Conservation (phyloP, 2,888 invertebrate species). For the Cremastobaeus sp. region DNA sequence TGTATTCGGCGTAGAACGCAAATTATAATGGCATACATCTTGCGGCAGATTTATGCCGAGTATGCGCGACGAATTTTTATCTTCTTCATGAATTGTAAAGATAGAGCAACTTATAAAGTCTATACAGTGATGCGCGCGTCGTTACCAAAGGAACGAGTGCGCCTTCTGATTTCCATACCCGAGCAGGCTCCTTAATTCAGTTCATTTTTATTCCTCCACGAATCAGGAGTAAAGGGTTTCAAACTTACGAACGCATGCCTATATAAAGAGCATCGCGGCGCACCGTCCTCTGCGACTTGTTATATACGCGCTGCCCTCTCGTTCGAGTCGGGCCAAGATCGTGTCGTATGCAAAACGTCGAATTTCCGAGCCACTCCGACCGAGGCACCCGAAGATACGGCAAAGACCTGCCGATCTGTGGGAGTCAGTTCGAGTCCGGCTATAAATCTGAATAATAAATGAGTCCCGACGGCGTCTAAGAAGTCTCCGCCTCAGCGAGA, state of each 20-base stretch:
- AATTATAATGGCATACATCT: conserved; percentile 44
- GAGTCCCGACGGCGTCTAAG: conserved; percentile 78
- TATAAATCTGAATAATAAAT: conserved; percentile 79
- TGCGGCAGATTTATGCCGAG: conserved; percentile 40
- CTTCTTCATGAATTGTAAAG: conserved; percentile 49
- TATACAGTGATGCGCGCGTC: conserved; percentile 35
- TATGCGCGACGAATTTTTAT: conserved; percentile 46
- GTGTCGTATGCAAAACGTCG: conserved; percentile 79
- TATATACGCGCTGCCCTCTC: conserved; percentile 71
- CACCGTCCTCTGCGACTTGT: conserved; percentile 71
- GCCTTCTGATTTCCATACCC: conserved; percentile 58
- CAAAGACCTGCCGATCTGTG: conserved; percentile 78
- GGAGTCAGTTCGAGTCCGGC: conserved; percentile 76
- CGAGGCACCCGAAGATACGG: conserved; percentile 65
- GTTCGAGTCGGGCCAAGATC: conserved; percentile 75
- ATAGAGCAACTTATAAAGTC: conserved; percentile 51
- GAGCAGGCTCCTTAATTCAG: conserved; percentile 47
- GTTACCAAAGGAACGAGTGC: conserved; percentile 28
- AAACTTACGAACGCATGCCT: conserved; percentile 63
- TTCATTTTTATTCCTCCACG: conserved; percentile 64
- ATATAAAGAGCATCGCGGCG: conserved; percentile 66
- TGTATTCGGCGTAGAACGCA: conserved; percentile 24
- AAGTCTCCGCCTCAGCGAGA: conserved; percentile 77
- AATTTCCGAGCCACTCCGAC: conserved; percentile 73
- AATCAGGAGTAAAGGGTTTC: conserved; percentile 60